These are phyloP conservation scores for mouse (Mus musculus) DNA, from an alignment of 2,113 vertebrate genomes.

Conservation along the genomic window GRCm39 chr17:36293501-36294000, in stretches of 20 bases:
- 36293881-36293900: conserved; percentile 92
- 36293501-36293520: conserved; percentile 91
- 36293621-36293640: conserved; percentile 72
- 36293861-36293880: conserved; percentile 88
- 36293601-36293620: conserved; percentile 75
- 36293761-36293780: conserved; percentile 51
- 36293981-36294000: neutral
- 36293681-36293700: too few relatives aligned
- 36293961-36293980: neutral
- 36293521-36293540: conserved; percentile 95
- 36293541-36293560: conserved; percentile 91
- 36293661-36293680: too few relatives aligned
- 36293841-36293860: conserved; percentile 91
- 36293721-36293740: neutral
- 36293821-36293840: conserved; percentile 82
- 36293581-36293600: conserved; percentile 90
- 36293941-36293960: neutral
- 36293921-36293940: conserved; percentile 90
- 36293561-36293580: conserved; percentile 93
- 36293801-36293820: neutral
- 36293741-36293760: neutral
- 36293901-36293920: conserved; percentile 93
- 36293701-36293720: too few relatives aligned
- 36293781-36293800: conserved; percentile 48
- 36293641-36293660: neutral